Evolutionary conservation across 2,797 vertebrate genomes (phyloP), one percentile per base, ranked within the genome.

Genomic region (Rhincodon typus): DNA sequence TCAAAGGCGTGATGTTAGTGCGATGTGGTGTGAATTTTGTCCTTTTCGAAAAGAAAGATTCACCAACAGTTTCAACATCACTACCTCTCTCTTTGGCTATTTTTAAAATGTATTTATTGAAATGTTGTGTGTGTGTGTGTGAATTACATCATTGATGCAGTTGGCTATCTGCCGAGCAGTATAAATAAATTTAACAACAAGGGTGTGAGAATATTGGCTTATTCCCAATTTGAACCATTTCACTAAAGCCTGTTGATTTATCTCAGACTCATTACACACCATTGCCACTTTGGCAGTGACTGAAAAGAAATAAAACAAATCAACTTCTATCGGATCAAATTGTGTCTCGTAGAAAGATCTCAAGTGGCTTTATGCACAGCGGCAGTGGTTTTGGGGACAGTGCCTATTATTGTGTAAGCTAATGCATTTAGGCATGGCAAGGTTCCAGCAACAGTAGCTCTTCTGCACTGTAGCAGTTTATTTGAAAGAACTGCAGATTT

Each of bases 111-210:
- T 91, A n/a, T 66, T 91, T 91, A 62, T 34, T 66, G 34, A n/a
- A 27, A 91, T 17, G 62, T 62, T 50, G 46, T 50, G 46, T 50
- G 46, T 50, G 46, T 50, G 46, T 50, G 46, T 50, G 88, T 34
- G 34, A 91, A 91, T 91, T 15, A 91, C 88, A 91, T 91, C 34
- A 91, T 91, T 91, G 27, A 19, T 91, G 19, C 88, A 91, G 67
- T 62, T 50, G 88, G 57, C 30, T 8, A 57, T 91, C 66, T 19
- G 88, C 57, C 62, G 30, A 38, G 19, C n/a, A 19, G 34, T 66
- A 66, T 66, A 91, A 91, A 66, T 66, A 91, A 57, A 6, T 15
- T 90, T 62, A 17, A 90, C 53, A 90, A n/a, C 87, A 91, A 38
- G 15, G 57, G 38, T 21, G 87, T 66, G 15, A 91, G 34, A 57